phyloP scores from a whole-genome alignment of 1,140 invertebrate genomes.

The Scaptomyza pallida region DNA sequence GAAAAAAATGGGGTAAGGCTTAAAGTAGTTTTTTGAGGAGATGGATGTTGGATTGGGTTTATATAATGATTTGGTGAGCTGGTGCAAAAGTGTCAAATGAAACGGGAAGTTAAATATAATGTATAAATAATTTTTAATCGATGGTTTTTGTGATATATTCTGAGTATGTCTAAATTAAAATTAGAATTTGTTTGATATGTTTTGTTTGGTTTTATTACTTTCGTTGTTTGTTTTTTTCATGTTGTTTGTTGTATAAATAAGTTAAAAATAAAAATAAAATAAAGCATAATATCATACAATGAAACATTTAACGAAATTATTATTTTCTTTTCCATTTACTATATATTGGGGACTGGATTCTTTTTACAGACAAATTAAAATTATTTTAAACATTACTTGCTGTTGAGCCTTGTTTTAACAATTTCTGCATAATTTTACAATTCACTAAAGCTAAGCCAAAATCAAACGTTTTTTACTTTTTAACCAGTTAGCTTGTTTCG shows the following conservation, averaged over 20 bases:
- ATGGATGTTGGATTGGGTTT: conserved; percentile 16
- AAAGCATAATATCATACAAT: conserved; percentile 82
- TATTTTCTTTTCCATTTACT: conserved; percentile 39
- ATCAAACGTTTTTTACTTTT: conserved; percentile 61
- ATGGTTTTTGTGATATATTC: conserved; percentile 38
- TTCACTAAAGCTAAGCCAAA: conserved; percentile 70
- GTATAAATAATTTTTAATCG: conserved; percentile 37
- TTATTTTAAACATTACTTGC: conserved; percentile 52
- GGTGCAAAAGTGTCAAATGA: conserved; percentile 28
- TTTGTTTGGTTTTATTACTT: conserved; percentile 55
- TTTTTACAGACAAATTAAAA: conserved; percentile 72
- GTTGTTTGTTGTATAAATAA: conserved; percentile 74
- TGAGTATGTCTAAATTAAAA: conserved; percentile 69
- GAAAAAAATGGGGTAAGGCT: conserved; percentile 59
- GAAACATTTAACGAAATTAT: conserved; percentile 84
- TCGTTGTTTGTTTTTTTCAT: conserved; percentile 38
- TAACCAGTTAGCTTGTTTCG: conserved; percentile 46
- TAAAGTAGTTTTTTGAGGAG: conserved; percentile 50
- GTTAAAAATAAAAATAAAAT: conserved; percentile 71
- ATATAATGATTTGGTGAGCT: conserved; percentile 4
- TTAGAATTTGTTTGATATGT: conserved; percentile 65
- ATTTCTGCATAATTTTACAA: conserved; percentile 67
- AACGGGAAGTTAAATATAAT: conserved; percentile 53
- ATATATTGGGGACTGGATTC: conserved; percentile 50
- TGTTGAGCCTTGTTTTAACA: conserved; percentile 51